Conservation (phyloP, 2,888 invertebrate genomes). For the Agrochola lychnidis region DNA sequence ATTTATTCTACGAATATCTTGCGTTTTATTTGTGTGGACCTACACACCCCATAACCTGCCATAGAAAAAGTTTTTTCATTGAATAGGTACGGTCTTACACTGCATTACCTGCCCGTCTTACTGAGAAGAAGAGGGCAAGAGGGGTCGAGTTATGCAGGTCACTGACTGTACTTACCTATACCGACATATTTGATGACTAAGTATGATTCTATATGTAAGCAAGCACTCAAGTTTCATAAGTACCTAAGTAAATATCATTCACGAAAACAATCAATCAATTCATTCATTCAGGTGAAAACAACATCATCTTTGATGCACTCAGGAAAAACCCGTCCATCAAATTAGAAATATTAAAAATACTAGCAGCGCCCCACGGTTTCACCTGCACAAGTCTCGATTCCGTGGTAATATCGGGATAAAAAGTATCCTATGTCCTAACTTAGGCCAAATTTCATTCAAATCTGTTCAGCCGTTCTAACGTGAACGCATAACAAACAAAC, state of each 20-base stretch:
- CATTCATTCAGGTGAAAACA: conserved; percentile 7
- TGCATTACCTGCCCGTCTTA: too few relatives aligned
- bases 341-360: not conserved
- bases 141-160: too few relatives aligned
- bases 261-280: too few relatives aligned
- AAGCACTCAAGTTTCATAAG: not conserved
- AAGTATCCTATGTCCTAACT: too few relatives aligned
- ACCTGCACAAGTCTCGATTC: too few relatives aligned
- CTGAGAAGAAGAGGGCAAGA: too few relatives aligned
- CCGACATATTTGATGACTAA: not conserved
- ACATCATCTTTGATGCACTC: not conserved
- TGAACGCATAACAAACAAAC: too few relatives aligned
- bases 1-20: conserved; percentile 11
- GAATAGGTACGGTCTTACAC: too few relatives aligned
- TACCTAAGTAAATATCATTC: not conserved
- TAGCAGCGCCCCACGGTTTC: too few relatives aligned
- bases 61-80: not conserved
- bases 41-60: not conserved
- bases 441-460: too few relatives aligned
- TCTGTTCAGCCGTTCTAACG: too few relatives aligned
- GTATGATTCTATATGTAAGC: not conserved
- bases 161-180: not conserved
- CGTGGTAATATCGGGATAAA: too few relatives aligned
- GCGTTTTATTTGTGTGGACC: conserved; percentile 27
- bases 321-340: conserved; percentile 4